A percentile compares a stretch with the other conserved stretches of the same genome.
Conservation (phyloP, 2,113 vertebrate genomes). For the Pseudorectes ferrugineus region DNA sequence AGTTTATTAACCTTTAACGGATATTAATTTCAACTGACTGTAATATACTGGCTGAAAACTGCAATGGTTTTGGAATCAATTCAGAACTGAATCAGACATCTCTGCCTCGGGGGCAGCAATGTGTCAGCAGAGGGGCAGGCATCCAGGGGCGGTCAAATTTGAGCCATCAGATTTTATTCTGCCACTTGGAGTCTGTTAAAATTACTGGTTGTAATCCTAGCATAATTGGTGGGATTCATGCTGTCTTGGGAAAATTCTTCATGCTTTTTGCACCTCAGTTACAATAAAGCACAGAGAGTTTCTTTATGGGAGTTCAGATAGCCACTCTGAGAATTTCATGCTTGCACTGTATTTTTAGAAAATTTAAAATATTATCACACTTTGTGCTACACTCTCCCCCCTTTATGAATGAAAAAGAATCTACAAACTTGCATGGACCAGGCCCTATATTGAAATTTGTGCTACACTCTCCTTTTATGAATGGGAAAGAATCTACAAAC, state of each 20-base stretch:
- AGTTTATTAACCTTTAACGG: neutral
- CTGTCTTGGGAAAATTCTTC: neutral
- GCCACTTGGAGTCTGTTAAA: neutral
- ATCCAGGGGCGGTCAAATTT: neutral
- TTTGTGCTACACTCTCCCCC: neutral
- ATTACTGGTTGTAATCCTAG: neutral
- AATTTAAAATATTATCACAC: neutral
- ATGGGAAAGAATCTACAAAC: neutral
- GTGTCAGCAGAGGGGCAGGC: neutral
- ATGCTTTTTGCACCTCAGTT: neutral
- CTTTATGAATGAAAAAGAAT: neutral
- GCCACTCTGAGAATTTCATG: neutral
- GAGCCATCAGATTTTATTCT: neutral
- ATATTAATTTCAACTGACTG: constrained; percentile 12
- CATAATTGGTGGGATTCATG: neutral
- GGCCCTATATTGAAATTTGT: neutral
- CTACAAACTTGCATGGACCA: neutral
- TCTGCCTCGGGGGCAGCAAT: neutral
- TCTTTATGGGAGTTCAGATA: neutral
- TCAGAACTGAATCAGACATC: neutral
- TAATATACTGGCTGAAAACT: neutral
- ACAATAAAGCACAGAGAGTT: neutral
- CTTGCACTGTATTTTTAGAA: neutral
- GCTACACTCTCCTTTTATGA: neutral
- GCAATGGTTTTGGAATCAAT: neutral